phyloP scores from a whole-genome alignment of 2,113 vertebrate genomes.

The Bothrops jararaca region DNA sequence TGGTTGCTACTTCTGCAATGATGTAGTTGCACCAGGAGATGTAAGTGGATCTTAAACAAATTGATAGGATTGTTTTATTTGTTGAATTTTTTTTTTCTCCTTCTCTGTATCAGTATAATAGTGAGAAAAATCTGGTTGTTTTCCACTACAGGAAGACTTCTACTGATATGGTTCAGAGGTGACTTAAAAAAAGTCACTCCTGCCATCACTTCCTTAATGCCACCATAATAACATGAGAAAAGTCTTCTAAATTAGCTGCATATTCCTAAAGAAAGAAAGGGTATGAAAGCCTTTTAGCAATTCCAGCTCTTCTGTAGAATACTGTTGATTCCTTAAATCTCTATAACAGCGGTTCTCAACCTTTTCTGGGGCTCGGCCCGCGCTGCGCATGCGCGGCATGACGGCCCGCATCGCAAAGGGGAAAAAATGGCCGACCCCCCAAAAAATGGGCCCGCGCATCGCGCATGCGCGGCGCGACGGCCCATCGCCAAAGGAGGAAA shows the following conservation, averaged over 20 bases:
- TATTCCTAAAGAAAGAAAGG: not conserved
- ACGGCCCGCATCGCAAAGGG: no score
- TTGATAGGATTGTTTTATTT: not conserved
- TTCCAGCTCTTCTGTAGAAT: not conserved
- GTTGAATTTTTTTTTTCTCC: not conserved
- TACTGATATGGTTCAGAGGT: not conserved
- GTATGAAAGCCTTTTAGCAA: not conserved
- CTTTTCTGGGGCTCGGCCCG: no score
- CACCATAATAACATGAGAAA: not conserved
- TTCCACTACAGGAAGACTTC: not conserved
- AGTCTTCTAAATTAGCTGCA: not conserved
- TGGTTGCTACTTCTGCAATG: constrained; percentile 98
- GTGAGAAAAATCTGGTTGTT: not conserved
- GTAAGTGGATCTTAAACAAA: constrained; percentile 72
- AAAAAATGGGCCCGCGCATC: no score
- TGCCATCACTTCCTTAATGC: not conserved
- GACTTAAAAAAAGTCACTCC: not conserved
- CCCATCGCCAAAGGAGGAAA: no score
- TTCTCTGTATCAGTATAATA: not conserved
- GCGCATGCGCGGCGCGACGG: no score
- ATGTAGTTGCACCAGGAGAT: constrained; percentile 95
- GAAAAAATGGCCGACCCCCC: no score
- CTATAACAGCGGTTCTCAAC: no score
- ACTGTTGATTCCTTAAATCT: not conserved
- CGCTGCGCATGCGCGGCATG: no score